A percentile compares a stretch with the other conserved stretches of the same genome.
Evolutionary conservation across 2,797 vertebrate genomes (phyloP).

Genomic region (Dermochelys coriacea): DNA sequence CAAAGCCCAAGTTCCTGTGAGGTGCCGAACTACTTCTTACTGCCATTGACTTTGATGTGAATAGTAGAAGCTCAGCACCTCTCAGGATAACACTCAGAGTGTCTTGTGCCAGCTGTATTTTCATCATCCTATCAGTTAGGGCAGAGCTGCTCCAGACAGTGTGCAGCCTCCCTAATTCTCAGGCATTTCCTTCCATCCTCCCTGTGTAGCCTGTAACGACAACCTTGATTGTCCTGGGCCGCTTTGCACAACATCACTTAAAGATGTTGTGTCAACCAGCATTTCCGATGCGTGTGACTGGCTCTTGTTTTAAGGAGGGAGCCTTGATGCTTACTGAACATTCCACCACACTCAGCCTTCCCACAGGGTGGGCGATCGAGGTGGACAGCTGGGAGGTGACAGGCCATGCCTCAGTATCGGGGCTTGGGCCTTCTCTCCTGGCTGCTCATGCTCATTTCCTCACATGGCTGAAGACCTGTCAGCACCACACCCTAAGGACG

Average conservation of each 20-base stretch:
- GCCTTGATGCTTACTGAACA: background rate
- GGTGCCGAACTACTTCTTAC: background rate
- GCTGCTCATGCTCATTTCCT: background rate
- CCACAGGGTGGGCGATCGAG: background rate
- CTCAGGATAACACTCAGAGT: rapidly evolving
- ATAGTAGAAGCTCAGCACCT: background rate
- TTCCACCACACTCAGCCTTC: background rate
- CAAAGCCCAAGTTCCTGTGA: background rate
- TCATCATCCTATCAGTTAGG: background rate
- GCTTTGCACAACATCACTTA: background rate
- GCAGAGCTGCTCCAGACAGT: background rate
- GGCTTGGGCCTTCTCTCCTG: background rate
- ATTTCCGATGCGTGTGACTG: background rate
- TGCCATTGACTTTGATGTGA: background rate
- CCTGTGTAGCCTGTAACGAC: background rate
- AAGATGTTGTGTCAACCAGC: background rate
- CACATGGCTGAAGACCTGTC: background rate
- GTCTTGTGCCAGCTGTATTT: background rate
- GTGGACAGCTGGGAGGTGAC: background rate
- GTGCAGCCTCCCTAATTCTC: background rate
- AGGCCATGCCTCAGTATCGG: background rate
- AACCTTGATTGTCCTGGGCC: background rate
- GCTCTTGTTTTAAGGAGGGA: rapidly evolving
- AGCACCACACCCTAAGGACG: background rate
- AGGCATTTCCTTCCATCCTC: background rate